Evolutionary conservation across 2,113 vertebrate genomes (phyloP).

Genomic region (Epinephelus lanceolatus): DNA sequence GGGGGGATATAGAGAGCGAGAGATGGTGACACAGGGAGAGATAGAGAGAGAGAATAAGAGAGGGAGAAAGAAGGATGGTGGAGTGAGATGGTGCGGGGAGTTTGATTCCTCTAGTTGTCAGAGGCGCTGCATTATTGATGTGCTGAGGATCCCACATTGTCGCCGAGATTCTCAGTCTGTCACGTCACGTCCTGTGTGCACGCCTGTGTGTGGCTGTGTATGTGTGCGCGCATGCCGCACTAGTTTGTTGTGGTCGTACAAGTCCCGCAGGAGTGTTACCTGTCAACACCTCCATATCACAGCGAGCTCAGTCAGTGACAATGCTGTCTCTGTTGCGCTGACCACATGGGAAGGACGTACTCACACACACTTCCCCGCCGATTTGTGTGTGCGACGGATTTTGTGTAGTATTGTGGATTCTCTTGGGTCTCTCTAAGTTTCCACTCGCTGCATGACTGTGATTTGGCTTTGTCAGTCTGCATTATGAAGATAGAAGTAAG

Average conservation of each 20-base stretch:
- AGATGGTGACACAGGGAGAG: conserved; percentile 23
- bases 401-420: conserved; percentile 40
- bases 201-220: background rate
- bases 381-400: conserved; percentile 49
- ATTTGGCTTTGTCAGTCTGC: conserved; percentile 58
- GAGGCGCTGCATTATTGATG: conserved; percentile 82
- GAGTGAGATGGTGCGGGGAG: conserved; percentile 53
- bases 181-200: conserved; percentile 60
- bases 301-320: conserved; percentile 63
- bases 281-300: conserved; percentile 78
- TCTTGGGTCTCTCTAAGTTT: conserved; percentile 49
- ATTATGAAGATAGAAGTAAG: conserved; percentile 52
- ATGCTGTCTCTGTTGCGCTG: conserved; percentile 55
- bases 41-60: conserved; percentile 10
- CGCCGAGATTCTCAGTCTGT: conserved; percentile 65
- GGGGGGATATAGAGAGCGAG: conserved; percentile 20
- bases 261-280: conserved; percentile 67
- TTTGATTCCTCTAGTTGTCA: conserved; percentile 77
- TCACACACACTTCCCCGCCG: conserved; percentile 28
- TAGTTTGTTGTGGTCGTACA: conserved; percentile 53
- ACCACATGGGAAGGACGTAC: conserved; percentile 63
- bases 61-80: conserved; percentile 45
- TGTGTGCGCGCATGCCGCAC: background rate
- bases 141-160: conserved; percentile 66
- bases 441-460: conserved; percentile 27